Evolutionary conservation across 2,113 vertebrate species (phyloP).

Genomic region (Cnemophilus loriae): DNA sequence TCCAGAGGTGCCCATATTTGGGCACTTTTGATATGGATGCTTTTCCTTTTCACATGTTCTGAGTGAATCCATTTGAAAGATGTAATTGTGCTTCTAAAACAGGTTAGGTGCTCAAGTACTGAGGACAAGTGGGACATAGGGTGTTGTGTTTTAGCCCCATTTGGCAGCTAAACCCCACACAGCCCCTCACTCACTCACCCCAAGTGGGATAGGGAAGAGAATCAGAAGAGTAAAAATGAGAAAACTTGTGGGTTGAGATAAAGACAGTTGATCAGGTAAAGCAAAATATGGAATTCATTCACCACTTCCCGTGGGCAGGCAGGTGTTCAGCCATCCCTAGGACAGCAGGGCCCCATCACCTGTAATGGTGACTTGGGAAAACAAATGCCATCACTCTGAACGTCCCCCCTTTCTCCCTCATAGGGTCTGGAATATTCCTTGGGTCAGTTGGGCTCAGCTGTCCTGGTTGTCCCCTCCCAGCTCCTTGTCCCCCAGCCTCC

Average conservation of each 20-base stretch:
- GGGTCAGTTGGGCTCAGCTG: not conserved
- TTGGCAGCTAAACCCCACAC: not conserved
- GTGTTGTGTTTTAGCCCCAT: not conserved
- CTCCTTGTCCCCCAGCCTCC: not conserved
- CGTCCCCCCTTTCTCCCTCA: not conserved
- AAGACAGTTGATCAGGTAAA: not conserved
- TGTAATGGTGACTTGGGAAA: not conserved
- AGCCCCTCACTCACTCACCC: not conserved
- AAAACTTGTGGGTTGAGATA: not conserved
- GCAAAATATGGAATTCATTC: not conserved
- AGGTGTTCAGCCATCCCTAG: not conserved
- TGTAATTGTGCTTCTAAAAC: not conserved
- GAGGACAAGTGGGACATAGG: not conserved
- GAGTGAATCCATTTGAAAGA: not conserved
- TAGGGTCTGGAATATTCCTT: not conserved
- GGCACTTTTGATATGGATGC: not conserved
- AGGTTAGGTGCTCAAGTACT: not conserved
- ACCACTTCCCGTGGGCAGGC: not conserved
- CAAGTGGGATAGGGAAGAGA: too few relatives aligned
- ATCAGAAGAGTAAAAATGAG: not conserved
- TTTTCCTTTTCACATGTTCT: not conserved
- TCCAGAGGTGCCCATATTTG: not conserved
- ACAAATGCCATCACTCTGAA: not conserved
- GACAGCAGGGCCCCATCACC: not conserved
- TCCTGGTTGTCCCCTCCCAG: not conserved